Percentiles rank a stretch among this genome's conserved stretches.
These are phyloP conservation scores for Drosophila bocki DNA, from an alignment of 1,140 invertebrate genomes.

Conservation along the genomic window DNA sequence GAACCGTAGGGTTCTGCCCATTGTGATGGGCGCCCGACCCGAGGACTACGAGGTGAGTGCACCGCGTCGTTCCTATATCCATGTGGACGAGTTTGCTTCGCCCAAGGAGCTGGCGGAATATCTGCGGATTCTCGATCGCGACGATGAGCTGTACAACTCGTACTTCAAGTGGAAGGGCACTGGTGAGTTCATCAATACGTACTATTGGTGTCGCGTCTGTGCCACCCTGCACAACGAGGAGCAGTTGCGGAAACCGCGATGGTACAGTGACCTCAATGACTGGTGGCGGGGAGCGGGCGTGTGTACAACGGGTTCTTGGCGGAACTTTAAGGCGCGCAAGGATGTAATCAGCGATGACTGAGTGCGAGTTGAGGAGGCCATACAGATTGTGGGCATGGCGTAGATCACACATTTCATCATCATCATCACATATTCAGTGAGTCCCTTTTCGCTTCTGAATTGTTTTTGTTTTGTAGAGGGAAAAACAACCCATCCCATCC, in stretches of 20 bases:
- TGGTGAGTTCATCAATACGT: conserved; percentile 97
- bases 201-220: conserved; percentile 98
- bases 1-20: conserved; percentile 94
- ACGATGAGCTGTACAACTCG: conserved; percentile 95
- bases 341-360: conserved; percentile 84
- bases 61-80: conserved; percentile 95
- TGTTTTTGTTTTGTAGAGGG: conserved; percentile 51
- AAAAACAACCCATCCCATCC: no score
- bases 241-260: conserved; percentile 86
- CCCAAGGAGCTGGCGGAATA: conserved; percentile 94
- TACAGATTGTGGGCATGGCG: conserved; percentile 66
- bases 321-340: conserved; percentile 86
- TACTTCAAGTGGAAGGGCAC: conserved; percentile 97
- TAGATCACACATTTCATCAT: conserved; percentile 34
- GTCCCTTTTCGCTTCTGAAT: conserved; percentile 30
- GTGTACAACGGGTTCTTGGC: conserved; percentile 90
- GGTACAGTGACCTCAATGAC: conserved; percentile 93
- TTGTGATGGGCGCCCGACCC: conserved; percentile 97
- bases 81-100: conserved; percentile 96
- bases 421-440: conserved; percentile 24
- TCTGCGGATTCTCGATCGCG: conserved; percentile 92
- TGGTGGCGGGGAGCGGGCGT: conserved; percentile 93
- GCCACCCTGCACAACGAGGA: conserved; percentile 93
- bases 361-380: conserved; percentile 51
- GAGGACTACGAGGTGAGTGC: conserved; percentile 95